Evolutionary conservation across 2,888 invertebrate genomes (phyloP).

Genomic region (Desoria tigrina): DNA sequence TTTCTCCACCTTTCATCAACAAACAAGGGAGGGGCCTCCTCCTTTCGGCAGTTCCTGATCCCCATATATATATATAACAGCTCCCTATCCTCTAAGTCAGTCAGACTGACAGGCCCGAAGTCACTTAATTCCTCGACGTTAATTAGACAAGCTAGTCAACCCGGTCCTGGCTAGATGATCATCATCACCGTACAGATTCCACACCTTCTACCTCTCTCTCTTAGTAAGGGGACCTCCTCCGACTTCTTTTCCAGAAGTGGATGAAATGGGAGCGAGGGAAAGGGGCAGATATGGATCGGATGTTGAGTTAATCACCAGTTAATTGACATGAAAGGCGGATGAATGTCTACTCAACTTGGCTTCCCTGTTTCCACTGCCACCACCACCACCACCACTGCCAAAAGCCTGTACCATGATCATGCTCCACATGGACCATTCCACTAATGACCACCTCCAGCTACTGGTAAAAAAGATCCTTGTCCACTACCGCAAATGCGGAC

Average conservation of each 20-base stretch:
- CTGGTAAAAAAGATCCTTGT: neutral
- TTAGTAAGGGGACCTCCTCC: neutral
- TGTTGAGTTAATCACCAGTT: slow-evolving; percentile 12
- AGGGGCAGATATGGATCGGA: slow-evolving; percentile 12
- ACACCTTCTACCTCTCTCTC: neutral
- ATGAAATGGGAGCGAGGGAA: neutral
- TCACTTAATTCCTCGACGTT: slow-evolving; percentile 10
- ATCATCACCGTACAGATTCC: neutral
- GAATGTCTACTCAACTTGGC: slow-evolving; percentile 9
- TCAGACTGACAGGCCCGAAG: slow-evolving; percentile 5
- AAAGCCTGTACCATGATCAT: too few relatives aligned
- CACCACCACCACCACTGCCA: neutral
- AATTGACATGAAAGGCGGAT: slow-evolving; percentile 12
- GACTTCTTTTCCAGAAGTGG: neutral
- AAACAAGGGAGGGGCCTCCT: neutral
- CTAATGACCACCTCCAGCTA: slow-evolving; percentile 10
- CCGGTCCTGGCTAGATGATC: neutral
- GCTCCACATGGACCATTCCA: slow-evolving; percentile 8
- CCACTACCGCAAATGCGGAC: slow-evolving; percentile 2
- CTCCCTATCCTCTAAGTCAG: neutral
- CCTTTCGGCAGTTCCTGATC: too few relatives aligned
- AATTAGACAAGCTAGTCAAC: slow-evolving; percentile 12
- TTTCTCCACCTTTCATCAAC: slow-evolving; percentile 7
- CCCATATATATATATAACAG: too few relatives aligned
- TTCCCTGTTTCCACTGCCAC: neutral